A percentile compares a stretch with the other conserved stretches of the same genome.
Conservation (phyloP, 64 coral and sea anemone genomes). For the Pocillopora verrucosa region DNA sequence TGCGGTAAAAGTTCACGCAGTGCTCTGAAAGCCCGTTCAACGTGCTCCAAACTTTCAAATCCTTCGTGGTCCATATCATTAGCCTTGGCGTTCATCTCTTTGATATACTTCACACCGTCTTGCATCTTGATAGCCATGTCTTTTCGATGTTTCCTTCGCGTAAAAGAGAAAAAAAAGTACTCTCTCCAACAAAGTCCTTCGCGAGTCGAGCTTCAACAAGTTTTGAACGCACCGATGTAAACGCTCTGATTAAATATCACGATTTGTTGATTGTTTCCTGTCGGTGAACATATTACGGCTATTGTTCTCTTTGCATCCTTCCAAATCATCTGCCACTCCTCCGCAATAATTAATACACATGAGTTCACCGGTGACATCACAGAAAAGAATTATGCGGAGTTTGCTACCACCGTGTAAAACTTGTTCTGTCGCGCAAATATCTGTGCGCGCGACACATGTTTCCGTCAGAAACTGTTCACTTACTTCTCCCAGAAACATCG, state of each 20-base stretch:
- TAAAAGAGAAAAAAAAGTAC: not conserved
- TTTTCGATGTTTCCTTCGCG: not conserved
- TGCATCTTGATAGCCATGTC: slow-evolving; percentile 37
- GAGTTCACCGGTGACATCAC: slow-evolving; percentile 1
- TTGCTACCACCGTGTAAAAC: not conserved
- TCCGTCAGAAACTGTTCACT: not conserved
- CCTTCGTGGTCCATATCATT: slow-evolving; percentile 16
- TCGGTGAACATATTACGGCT: slow-evolving; percentile 20
- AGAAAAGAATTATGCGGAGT: not conserved
- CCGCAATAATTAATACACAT: slow-evolving; percentile 34
- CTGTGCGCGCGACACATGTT: not conserved
- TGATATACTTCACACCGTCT: slow-evolving; percentile 16
- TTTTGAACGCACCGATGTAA: not conserved
- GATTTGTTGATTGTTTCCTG: slow-evolving; percentile 28
- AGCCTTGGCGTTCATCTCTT: slow-evolving; percentile 8
- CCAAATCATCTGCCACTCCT: slow-evolving; percentile 1
- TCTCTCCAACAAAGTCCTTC: not conserved
- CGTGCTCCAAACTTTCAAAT: slow-evolving; percentile 22
- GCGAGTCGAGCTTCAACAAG: not conserved
- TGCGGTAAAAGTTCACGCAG: slow-evolving; percentile 12
- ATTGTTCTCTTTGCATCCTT: not conserved
- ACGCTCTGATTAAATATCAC: slow-evolving; percentile 7
- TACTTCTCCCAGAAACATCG: not conserved
- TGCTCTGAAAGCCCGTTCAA: slow-evolving; percentile 20
- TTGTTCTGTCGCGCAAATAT: not conserved